phyloP scores from a whole-genome alignment of 2,888 invertebrate genomes.

The Tachina fera region DNA sequence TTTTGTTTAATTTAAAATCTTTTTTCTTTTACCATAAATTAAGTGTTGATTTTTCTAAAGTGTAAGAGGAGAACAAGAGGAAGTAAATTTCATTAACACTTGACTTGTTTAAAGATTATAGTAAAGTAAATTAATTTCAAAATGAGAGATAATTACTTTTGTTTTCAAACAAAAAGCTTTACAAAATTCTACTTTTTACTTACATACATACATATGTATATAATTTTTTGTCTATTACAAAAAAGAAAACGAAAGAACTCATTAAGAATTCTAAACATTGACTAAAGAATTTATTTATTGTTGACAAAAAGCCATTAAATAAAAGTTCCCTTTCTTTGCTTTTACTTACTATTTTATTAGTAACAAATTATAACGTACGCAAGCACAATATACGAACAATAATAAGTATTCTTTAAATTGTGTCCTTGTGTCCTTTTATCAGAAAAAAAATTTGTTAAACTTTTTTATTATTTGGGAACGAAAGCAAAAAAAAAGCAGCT shows the following conservation, averaged over 20 bases:
- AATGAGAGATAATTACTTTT: conserved; percentile 20
- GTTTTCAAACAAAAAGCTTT: conserved; percentile 6
- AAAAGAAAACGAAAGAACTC: conserved; percentile 29
- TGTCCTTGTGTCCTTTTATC: conserved; percentile 73
- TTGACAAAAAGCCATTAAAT: conserved; percentile 61
- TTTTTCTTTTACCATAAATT: conserved; percentile 42
- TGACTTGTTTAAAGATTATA: conserved; percentile 19
- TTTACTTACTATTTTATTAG: conserved; percentile 5
- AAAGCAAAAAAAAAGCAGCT: conserved; percentile 60
- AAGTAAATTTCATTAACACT: conserved; percentile 69
- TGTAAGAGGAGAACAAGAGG: conserved; percentile 45
- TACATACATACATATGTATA: not conserved
- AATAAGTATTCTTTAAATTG: conserved; percentile 70
- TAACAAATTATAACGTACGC: conserved; percentile 59
- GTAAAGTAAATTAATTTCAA: conserved; percentile 3
- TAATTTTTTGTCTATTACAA: not conserved
- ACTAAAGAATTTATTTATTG: conserved; percentile 64
- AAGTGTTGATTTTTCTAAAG: conserved; percentile 63
- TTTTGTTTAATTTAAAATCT: conserved; percentile 42
- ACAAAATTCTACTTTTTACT: not conserved
- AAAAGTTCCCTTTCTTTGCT: conserved; percentile 36
- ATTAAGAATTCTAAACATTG: conserved; percentile 63
- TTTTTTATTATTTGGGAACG: conserved; percentile 20
- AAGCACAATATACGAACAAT: conserved; percentile 59
- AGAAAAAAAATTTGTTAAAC: conserved; percentile 32